A percentile compares a stretch with the other conserved stretches of the same genome.
Evolutionary conservation across 2,113 vertebrate species (phyloP).

Genomic region (Hystrix cristata): DNA sequence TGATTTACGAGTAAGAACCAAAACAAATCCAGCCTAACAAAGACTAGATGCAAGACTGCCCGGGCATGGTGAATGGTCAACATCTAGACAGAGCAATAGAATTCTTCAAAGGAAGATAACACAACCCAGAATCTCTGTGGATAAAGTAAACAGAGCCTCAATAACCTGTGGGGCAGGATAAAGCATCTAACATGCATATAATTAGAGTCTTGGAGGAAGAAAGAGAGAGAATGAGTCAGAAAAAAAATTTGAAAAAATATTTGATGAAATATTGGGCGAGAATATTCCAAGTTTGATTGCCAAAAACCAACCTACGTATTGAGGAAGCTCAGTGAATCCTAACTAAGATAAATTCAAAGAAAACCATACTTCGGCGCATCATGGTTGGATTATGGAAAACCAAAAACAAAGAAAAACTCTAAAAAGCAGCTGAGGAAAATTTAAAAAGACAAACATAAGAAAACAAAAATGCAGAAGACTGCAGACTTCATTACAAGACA

Average conservation of each 20-base stretch:
- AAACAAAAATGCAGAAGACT: not conserved
- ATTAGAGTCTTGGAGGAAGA: not conserved
- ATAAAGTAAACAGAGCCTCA: not conserved
- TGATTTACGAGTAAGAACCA: not conserved
- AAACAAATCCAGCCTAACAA: not conserved
- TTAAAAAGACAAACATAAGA: not conserved
- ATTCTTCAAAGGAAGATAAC: not conserved
- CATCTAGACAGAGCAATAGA: not conserved
- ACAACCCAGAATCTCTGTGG: not conserved
- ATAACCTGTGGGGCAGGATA: not conserved
- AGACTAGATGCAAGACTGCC: not conserved
- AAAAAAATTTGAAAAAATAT: not conserved
- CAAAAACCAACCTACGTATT: not conserved
- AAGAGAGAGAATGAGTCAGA: not conserved
- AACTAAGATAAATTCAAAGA: not conserved
- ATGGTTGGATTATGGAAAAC: not conserved
- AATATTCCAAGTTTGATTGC: not conserved
- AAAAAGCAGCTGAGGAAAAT: not conserved
- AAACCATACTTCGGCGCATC: not conserved
- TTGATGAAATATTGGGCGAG: not conserved
- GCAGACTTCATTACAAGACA: conserved; percentile 43
- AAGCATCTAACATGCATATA: not conserved
- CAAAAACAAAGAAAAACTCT: not conserved
- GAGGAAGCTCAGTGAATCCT: not conserved
- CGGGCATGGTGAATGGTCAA: not conserved